A percentile compares a stretch with the other conserved stretches of the same genome.
Evolutionary conservation across 1,140 invertebrate genomes (phyloP).

Genomic region (Ips typographus): DNA sequence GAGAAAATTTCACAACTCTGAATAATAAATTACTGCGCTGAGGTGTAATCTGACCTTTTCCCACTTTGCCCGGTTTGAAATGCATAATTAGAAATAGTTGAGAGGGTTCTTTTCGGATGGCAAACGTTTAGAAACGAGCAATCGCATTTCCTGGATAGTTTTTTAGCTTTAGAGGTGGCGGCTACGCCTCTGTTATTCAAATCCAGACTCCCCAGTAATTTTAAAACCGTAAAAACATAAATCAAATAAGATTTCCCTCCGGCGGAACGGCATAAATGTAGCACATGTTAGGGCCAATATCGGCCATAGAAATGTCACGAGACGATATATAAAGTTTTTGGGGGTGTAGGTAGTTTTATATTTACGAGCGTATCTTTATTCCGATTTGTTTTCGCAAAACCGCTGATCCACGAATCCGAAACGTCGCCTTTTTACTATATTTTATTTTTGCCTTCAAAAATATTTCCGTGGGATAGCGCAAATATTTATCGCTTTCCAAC

Average conservation of each 20-base stretch:
- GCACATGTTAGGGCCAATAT: slow-evolving; percentile 26
- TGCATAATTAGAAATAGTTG: slow-evolving; percentile 15
- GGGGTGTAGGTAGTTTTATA: slow-evolving; percentile 15
- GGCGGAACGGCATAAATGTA: slow-evolving; percentile 17
- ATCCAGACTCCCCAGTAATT: slow-evolving; percentile 6
- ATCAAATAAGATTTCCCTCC: slow-evolving; percentile 22
- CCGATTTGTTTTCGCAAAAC: slow-evolving; percentile 15
- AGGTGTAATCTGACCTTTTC: background rate
- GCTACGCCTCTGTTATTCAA: slow-evolving; percentile 1
- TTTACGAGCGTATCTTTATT: slow-evolving; percentile 22
- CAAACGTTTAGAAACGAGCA: background rate
- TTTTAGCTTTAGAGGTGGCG: background rate
- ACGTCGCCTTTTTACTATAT: background rate
- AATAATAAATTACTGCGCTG: background rate
- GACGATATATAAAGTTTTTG: slow-evolving; percentile 22
- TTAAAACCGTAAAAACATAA: slow-evolving; percentile 23
- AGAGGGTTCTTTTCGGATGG: background rate
- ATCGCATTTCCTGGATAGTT: background rate
- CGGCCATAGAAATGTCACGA: slow-evolving; percentile 20
- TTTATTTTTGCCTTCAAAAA: background rate
- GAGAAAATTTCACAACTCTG: background rate
- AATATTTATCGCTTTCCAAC: slow-evolving; percentile 2
- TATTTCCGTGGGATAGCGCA: background rate
- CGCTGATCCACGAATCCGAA: background rate
- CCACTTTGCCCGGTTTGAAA: background rate